Base-by-base conservation (phyloP, 1,140 invertebrate species). In the Leptinotarsa defecta region DNA sequence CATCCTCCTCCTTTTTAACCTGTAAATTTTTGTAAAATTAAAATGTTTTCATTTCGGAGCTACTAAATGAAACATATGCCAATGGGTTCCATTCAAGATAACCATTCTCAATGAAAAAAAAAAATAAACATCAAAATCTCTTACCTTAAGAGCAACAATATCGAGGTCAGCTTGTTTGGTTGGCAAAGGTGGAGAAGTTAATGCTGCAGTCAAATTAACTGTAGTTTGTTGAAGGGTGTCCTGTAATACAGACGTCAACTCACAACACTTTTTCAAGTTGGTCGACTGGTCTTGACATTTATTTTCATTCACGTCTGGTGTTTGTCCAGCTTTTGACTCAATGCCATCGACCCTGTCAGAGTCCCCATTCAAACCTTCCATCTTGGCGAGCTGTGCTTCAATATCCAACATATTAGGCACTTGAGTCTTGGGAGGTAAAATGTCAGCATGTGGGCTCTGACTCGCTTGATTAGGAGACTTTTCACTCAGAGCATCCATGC, bases 401-500 rank as follows among this genome's bases (percentile, higher is more conserved):
- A 91, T 91, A 79, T 91, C 90, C 73, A 90, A 88, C 76, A 91
- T 87, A 70, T 88, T 86, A 81, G 89, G 87, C 77, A 88, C 85
- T 76, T 88, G 86, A n/a, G 86, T 83, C 71, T 80, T 84, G 4
- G 78, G 79, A 63, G 80, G 76, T 57, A 77, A 64, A 70, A 81
- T 81, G 63, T 84, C 84, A 20, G 80, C 81, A 70, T 88, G 88
- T 11, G 89, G 89, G 43, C 89, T 91, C 79, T 90, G 89, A 72
- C 89, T 88, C 48, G 90, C 92, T 75, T 80, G 79, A 67, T 80
- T 80, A 17, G 95, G 95, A 77, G 94, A 95, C 83, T 97, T 97
- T 82, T 97, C 95, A 24, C 94, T 96, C 4, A 96, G 85, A 3
- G 95, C 95, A 83, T 97, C 95, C 95, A 96, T 96, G 5, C 94